These are phyloP conservation scores for Dione vanillae DNA, from an alignment of 2,888 invertebrate species.

Conservation along the genomic window DNA sequence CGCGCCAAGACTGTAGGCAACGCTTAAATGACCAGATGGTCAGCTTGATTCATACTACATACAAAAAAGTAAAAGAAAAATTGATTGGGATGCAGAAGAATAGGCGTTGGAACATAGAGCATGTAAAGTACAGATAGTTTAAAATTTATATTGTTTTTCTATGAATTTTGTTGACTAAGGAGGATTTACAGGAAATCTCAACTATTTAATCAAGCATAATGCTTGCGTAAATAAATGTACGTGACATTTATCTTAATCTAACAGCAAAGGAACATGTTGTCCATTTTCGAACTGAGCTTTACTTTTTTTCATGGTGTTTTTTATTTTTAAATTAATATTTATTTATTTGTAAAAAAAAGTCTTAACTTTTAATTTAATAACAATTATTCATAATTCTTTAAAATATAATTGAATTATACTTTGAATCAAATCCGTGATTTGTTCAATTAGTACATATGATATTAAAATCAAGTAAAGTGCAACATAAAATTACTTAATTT, in stretches of 20 bases:
- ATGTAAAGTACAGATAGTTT: conserved; percentile 49
- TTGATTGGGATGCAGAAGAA: conserved; percentile 61
- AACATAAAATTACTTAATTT: no score
- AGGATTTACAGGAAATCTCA: conserved; percentile 22
- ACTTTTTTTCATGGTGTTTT: background rate
- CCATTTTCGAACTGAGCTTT: conserved; percentile 4
- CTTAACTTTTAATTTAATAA: background rate
- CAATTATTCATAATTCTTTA: no score
- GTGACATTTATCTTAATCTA: conserved; percentile 32
- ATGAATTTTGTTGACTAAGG: conserved; percentile 20
- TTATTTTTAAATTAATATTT: background rate
- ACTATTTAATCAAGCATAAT: conserved; percentile 31
- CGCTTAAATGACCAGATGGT: conserved; percentile 54
- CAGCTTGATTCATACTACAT: conserved; percentile 56
- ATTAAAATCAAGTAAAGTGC: no score
- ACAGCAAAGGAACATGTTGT: conserved; percentile 3
- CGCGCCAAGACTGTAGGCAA: conserved; percentile 22
- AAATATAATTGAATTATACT: no score
- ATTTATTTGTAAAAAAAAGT: background rate
- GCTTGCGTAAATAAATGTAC: conserved; percentile 35
- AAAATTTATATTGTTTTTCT: conserved; percentile 26
- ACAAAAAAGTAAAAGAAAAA: conserved; percentile 65
- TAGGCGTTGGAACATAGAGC: conserved; percentile 53
- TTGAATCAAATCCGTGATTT: no score
- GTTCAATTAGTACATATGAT: no score